A percentile compares a stretch with the other conserved stretches of the same genome.
These are phyloP conservation scores for Colletes gigas DNA, from an alignment of 1,140 invertebrate species.

Conservation along the genomic window DNA sequence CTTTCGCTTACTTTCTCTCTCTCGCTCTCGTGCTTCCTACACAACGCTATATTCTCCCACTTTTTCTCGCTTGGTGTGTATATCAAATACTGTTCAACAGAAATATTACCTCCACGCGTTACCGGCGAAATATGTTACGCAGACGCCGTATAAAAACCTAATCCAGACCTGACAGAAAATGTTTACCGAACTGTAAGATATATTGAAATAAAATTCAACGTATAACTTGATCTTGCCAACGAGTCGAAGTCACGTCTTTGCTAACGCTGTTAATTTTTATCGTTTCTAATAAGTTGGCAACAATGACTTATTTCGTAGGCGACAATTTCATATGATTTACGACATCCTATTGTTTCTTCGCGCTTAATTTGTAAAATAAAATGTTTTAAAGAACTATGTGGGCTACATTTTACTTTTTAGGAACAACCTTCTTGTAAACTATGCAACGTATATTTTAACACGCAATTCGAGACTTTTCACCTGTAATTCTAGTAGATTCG, in stretches of 20 bases:
- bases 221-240: not conserved
- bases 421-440: too few relatives aligned
- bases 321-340: not conserved
- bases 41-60: not conserved
- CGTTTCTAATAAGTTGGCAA: not conserved
- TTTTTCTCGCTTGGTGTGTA: conserved; percentile 4
- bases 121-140: conserved; percentile 41
- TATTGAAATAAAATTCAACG: conserved; percentile 18
- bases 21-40: not conserved
- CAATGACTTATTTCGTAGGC: not conserved
- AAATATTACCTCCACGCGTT: conserved; percentile 44
- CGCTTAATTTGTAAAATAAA: too few relatives aligned
- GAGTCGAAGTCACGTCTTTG: not conserved
- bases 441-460: not conserved
- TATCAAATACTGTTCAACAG: conserved; percentile 20
- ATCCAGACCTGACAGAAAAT: conserved; percentile 28
- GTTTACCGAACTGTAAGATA: conserved; percentile 1
- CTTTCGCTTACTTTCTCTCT: not conserved
- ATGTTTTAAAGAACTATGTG: too few relatives aligned
- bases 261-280: not conserved
- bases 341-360: too few relatives aligned
- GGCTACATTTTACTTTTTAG: too few relatives aligned
- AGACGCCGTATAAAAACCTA: conserved; percentile 27
- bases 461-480: not conserved
- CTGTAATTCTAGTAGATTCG: not conserved